Evolutionary conservation across 2,113 vertebrate genomes (phyloP).

Genomic region (Pao palembangensis): DNA sequence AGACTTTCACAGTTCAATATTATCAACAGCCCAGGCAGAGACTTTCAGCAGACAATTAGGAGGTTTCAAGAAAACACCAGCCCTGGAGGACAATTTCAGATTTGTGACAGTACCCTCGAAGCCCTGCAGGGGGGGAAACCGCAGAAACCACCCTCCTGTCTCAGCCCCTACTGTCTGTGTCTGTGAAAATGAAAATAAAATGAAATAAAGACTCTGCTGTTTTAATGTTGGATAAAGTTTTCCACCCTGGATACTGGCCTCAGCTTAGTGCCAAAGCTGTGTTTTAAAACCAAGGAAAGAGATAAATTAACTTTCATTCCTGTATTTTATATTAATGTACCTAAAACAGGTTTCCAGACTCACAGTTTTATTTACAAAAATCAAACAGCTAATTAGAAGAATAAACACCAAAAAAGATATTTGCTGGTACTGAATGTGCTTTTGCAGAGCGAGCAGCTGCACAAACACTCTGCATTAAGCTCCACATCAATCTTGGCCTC

Average conservation of each 20-base stretch:
- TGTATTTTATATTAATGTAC: too few species aligned
- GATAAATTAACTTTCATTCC: too few species aligned
- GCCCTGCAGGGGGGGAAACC: not conserved
- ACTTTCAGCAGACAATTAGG: not conserved
- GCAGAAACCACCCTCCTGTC: not conserved
- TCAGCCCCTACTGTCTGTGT: constrained; percentile 12
- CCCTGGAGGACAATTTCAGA: not conserved
- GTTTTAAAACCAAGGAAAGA: too few species aligned
- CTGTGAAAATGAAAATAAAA: too few species aligned
- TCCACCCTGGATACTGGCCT: too few species aligned
- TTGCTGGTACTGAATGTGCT: constrained; percentile 26
- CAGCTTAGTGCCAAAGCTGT: too few species aligned
- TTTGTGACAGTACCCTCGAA: not conserved
- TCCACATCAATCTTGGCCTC: constrained; percentile 44
- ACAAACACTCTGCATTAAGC: constrained; percentile 34
- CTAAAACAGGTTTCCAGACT: not conserved
- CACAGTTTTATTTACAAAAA: constrained; percentile 18
- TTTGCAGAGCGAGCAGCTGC: constrained; percentile 28
- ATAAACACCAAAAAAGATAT: constrained; percentile 11
- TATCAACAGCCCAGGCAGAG: constrained; percentile 3
- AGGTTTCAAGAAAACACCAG: not conserved
- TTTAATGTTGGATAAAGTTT: constrained; percentile 2
- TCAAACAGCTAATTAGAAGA: constrained; percentile 12
- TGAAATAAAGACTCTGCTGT: constrained; percentile 5
- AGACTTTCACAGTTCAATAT: not conserved